Evolutionary conservation across 2,888 invertebrate species (phyloP), one percentile per base, ranked within the genome.

Genomic region (Nemapogon koenigi): DNA sequence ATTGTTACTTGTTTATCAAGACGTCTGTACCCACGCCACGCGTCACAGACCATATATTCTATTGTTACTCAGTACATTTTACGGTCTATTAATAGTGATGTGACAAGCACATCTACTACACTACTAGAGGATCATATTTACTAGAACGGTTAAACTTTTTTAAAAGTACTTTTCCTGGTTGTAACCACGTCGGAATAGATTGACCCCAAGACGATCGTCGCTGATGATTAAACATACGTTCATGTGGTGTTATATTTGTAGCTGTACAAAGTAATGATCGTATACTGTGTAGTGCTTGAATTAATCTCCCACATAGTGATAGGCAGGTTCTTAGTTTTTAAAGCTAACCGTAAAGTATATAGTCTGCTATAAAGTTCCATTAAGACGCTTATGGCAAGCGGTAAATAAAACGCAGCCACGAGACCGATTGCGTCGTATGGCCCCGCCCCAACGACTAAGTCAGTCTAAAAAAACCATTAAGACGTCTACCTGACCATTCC

Each of bases 171-270:
- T 14, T 14, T 11, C 11, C 11, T 11, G 27, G 4, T 27, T 4
- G 3, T 3, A 27, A 4, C 27, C 27, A 27, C 11, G 27, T 27
- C 4, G 27, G 27, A 27, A 19, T n/a, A 7, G 39, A 38, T 8
- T 16, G 15, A 10, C 19, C 38, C 8, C 2, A 4, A n/a, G 38
- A n/a, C 4, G 37, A 37, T 36, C 16, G 17, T 3, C 38, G 4
- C 10, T 13, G 10, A 36, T 38, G 18, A 18, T 19, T 18, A 37
- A 45, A 47, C 39, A 46, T 38, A 14, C 42, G 19, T 14, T 45
- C 39, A 35, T 46, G 42, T 7, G 45, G 45, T 6, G 43, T 46
- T 2, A 11, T 14, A 19, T 46, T 47, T 1, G 44, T 47, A n/a
- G 43, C 19, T 7, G 43, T 46, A 35, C 42, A 45, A 2, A 46